phyloP scores from a whole-genome alignment of 2,888 invertebrate genomes.

The Sabatieria punctata region DNA sequence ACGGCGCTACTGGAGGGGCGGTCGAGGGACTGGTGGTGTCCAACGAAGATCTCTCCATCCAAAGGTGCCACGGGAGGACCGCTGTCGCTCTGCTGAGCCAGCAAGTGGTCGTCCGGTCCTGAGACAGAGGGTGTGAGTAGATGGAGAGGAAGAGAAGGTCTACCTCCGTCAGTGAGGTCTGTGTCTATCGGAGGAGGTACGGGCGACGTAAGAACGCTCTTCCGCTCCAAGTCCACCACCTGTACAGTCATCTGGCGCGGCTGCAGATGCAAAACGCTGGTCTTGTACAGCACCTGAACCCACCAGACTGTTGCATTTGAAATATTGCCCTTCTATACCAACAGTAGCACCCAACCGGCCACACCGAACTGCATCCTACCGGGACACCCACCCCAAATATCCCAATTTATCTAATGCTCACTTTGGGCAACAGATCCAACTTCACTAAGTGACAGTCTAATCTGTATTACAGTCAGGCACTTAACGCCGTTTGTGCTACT shows the following conservation, averaged over 20 bases:
- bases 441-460: too few relatives aligned
- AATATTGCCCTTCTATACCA: too few relatives aligned
- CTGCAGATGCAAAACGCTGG: constrained; percentile 84
- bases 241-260: constrained; percentile 90
- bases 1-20: constrained; percentile 50
- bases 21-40: constrained; percentile 1
- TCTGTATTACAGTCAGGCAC: too few relatives aligned
- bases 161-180: not conserved
- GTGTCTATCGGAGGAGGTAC: constrained; percentile 6
- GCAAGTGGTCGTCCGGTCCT: constrained; percentile 7
- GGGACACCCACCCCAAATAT: too few relatives aligned
- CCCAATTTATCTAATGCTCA: too few relatives aligned
- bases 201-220: constrained; percentile 1
- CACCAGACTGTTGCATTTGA: too few relatives aligned
- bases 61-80: constrained; percentile 10
- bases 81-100: not conserved
- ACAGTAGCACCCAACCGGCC: too few relatives aligned
- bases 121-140: not conserved
- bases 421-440: too few relatives aligned
- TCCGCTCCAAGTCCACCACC: constrained; percentile 17
- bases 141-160: not conserved
- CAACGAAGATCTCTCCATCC: constrained; percentile 7
- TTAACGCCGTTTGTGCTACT: too few relatives aligned
- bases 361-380: too few relatives aligned
- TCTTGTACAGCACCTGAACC: constrained; percentile 59